Percentiles rank a stretch among this genome's conserved stretches.
Conservation (phyloP, 2,888 invertebrate species). For the Chrysopilus asiliformis region DNA sequence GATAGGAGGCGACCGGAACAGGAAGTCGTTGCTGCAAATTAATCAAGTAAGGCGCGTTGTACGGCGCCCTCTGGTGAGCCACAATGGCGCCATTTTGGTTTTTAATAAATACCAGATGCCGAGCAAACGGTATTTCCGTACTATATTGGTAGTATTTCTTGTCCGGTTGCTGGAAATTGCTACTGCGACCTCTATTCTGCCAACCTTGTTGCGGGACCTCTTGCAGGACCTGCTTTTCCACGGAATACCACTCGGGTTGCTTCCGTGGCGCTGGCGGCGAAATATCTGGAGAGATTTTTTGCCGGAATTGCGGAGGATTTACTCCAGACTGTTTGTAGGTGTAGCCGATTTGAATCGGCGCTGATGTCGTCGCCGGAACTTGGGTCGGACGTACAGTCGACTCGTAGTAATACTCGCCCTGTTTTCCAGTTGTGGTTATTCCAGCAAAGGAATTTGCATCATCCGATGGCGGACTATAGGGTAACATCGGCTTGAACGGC, state of each 20-base stretch:
- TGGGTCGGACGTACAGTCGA: slow-evolving; percentile 33
- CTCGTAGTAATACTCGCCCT: slow-evolving; percentile 36
- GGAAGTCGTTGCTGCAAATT: slow-evolving; percentile 42
- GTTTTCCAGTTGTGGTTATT: slow-evolving; percentile 38
- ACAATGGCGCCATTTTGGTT: slow-evolving; percentile 18
- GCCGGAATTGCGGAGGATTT: slow-evolving; percentile 2
- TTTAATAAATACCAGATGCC: slow-evolving; percentile 4
- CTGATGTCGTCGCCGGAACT: not conserved
- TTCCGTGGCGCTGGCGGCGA: slow-evolving; percentile 37
- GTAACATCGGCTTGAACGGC: slow-evolving; percentile 51
- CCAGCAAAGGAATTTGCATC: slow-evolving; percentile 32
- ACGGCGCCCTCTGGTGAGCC: slow-evolving; percentile 9
- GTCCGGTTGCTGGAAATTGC: slow-evolving; percentile 23
- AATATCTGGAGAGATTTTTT: slow-evolving; percentile 43
- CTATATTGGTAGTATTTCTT: slow-evolving; percentile 21
- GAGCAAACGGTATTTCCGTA: slow-evolving; percentile 4
- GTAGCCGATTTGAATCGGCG: not conserved
- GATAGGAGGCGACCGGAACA: slow-evolving; percentile 42
- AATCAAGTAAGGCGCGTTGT: too few relatives aligned
- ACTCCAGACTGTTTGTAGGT: slow-evolving; percentile 3
- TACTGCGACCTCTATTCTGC: slow-evolving; percentile 19
- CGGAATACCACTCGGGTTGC: slow-evolving; percentile 20
- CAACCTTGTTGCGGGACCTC: slow-evolving; percentile 16
- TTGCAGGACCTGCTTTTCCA: slow-evolving; percentile 22
- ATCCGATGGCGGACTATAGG: slow-evolving; percentile 32